Percentiles rank a stretch among this genome's conserved stretches.
Conservation (phyloP, 53 echinoderm and acorn worm species). For the Henricia sp. region DNA sequence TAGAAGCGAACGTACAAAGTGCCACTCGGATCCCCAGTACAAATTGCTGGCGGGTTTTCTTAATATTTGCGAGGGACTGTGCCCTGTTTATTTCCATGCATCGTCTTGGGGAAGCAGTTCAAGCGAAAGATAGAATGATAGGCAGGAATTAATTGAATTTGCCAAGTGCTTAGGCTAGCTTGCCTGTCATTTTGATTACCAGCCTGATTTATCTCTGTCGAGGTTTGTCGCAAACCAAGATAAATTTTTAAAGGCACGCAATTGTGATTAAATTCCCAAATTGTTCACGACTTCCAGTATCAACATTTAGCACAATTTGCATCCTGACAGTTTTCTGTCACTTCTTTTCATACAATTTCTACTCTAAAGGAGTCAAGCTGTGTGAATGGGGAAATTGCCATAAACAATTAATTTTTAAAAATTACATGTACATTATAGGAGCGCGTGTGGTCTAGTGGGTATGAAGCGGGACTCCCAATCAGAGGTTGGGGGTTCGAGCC, state of each 20-base stretch:
- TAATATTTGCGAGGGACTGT: conserved; percentile 41
- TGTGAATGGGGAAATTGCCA: too few species aligned
- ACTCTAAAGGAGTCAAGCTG: too few species aligned
- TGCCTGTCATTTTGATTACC: conserved; percentile 35
- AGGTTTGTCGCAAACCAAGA: neutral
- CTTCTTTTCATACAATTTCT: too few species aligned
- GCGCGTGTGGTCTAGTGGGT: too few species aligned
- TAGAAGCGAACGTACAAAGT: neutral
- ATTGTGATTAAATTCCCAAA: neutral
- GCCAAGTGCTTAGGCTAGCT: conserved; percentile 21
- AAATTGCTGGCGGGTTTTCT: conserved; percentile 38
- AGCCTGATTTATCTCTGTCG: conserved; percentile 14
- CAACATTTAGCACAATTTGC: too few species aligned
- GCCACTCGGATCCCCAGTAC: neutral
- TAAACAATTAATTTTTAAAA: too few species aligned
- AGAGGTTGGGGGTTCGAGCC: too few species aligned
- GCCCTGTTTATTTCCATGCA: conserved; percentile 10
- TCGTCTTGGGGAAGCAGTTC: conserved; percentile 10
- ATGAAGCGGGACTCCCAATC: too few species aligned
- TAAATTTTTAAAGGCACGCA: conserved; percentile 11
- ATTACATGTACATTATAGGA: too few species aligned
- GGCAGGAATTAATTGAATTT: conserved; percentile 53
- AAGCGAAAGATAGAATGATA: conserved; percentile 42
- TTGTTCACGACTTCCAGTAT: too few species aligned
- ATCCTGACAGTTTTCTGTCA: too few species aligned